Evolutionary conservation across 2,113 vertebrate genomes (phyloP), one percentile per base, ranked within the genome.

Genomic region (Atlantisia rogersi): DNA sequence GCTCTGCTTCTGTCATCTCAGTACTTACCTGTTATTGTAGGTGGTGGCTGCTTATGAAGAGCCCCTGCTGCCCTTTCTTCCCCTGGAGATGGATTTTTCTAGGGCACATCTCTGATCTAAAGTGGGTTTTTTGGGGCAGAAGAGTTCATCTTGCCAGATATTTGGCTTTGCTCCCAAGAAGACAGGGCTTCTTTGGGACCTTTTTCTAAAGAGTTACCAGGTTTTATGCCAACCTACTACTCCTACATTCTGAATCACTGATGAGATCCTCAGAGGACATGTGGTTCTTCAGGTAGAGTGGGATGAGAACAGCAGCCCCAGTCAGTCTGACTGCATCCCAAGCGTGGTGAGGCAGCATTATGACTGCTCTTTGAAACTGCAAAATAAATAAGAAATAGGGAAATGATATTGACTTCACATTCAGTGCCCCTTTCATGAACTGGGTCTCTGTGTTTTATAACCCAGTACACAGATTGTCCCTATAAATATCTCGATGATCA

Each of bases 351-450:
- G 71, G 28, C 26, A 92, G 32, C 24, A 22, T 73, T 76, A 55
- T 52, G 56, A 32, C 46, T 3, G 9, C 40, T 83, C 46, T 73
- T 86, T 81, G 59, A 83, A 90, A 83, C 32, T 67, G 18, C 13
- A 93, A 88, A 92, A 59, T 81, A 63, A 80, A 63, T 74, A 78
- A 95, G 82, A 86, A 77, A 74, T 48, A 78, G 7, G 59, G 91
- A 96, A 97, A 85, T 94, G 0, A n/a, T 78, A 81, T 22, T 95
- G 82, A 94, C 87, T 86, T 80, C 83, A 86, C 52, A 29, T 82
- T 92, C 75, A 37, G 74, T 74, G 77, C 69, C 52, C 59, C 82
- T 96, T 93, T 97, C 86, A 90, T 92, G 67, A 95, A 82, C 64
- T 78, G 82, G 40, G 44, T 55, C 35, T 88, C 63, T 64, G 48